phyloP scores from a whole-genome alignment of 30 jellyfish, hydroid and myxozoan genomes.

The Cassiopea xamachana region DNA sequence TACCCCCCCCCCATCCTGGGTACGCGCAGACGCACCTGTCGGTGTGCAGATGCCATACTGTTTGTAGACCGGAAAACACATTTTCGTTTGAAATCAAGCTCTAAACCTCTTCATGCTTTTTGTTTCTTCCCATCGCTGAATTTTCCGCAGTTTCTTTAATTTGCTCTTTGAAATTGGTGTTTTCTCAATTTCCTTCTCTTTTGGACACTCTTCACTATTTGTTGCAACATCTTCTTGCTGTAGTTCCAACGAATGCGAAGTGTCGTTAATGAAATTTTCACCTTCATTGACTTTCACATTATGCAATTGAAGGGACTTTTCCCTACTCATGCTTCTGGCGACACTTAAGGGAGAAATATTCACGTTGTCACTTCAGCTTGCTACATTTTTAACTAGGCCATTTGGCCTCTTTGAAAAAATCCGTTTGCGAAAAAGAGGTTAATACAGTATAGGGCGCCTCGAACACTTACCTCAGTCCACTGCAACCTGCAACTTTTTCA shows the following conservation, averaged over 20 bases:
- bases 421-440: not conserved
- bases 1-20: too few relatives aligned
- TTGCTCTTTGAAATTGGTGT: conserved; percentile 68
- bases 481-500: too few relatives aligned
- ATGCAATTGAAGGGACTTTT: not conserved
- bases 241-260: not conserved
- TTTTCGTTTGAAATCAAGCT: not conserved
- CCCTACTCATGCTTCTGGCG: not conserved
- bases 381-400: conserved; percentile 7
- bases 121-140: conserved; percentile 58
- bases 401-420: conserved; percentile 8
- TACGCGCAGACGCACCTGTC: too few relatives aligned
- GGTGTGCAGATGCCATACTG: too few relatives aligned
- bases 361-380: not conserved
- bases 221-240: not conserved
- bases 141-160: conserved; percentile 69
- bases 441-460: too few relatives aligned
- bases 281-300: not conserved
- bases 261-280: not conserved
- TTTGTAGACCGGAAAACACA: too few relatives aligned
- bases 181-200: not conserved
- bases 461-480: too few relatives aligned
- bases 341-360: too few relatives aligned
- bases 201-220: not conserved
- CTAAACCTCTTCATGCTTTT: conserved; percentile 40